phyloP scores from a whole-genome alignment of 2,888 invertebrate genomes.

The Hirtodrosophila confusa region DNA sequence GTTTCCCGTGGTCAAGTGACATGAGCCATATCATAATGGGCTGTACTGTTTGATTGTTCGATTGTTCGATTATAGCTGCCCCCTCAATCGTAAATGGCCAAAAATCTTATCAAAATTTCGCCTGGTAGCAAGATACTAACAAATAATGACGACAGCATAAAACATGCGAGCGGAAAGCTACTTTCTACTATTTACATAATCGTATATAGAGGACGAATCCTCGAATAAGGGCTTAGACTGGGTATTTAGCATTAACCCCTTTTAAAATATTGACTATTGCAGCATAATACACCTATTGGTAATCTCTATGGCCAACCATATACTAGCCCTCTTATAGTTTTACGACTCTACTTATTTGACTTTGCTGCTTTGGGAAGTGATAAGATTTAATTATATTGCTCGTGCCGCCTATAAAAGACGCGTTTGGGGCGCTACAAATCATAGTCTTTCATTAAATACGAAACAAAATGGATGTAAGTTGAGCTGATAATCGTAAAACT shows the following conservation, averaged over 20 bases:
- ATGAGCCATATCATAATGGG: conserved; percentile 17
- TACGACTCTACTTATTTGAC: background rate
- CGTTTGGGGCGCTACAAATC: conserved; percentile 28
- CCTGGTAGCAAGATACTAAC: conserved; percentile 57
- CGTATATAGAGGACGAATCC: too few relatives aligned
- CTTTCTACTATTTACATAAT: conserved; percentile 15
- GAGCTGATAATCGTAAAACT: conserved; percentile 4
- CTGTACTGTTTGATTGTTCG: conserved; percentile 9
- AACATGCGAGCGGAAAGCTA: conserved; percentile 9
- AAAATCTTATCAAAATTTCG: conserved; percentile 51
- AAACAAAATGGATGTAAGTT: conserved; percentile 66
- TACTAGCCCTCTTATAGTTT: background rate
- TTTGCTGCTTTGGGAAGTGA: conserved; percentile 23
- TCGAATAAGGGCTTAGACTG: background rate
- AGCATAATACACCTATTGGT: conserved; percentile 8
- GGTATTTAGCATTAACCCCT: background rate
- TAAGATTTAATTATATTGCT: conserved; percentile 61
- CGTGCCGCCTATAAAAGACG: conserved; percentile 54
- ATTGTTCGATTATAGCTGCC: conserved; percentile 23
- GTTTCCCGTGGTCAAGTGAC: conserved; percentile 18
- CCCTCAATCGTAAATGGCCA: conserved; percentile 10
- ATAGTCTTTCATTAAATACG: conserved; percentile 53
- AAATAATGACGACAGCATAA: conserved; percentile 1
- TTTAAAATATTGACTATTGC: background rate
- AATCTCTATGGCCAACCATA: conserved; percentile 1